Evolutionary conservation across 2,888 invertebrate species (phyloP).

Genomic region (Lottia gigantea): DNA sequence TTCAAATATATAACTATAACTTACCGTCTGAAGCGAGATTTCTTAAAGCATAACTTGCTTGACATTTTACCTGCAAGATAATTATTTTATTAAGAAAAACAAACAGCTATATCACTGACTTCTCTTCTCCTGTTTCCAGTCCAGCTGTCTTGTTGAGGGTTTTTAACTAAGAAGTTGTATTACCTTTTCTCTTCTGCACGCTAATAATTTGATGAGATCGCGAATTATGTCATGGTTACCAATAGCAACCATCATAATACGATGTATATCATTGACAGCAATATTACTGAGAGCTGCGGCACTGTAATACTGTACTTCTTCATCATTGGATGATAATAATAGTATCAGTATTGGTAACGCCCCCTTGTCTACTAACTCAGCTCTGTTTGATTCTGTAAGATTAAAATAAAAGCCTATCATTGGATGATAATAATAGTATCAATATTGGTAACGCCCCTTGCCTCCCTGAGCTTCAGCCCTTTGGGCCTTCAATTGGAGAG

Average conservation of each 20-base stretch:
- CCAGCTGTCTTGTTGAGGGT: too few relatives aligned
- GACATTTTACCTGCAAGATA: conserved; percentile 52
- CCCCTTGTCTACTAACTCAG: conserved; percentile 52
- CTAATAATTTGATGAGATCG: conserved; percentile 36
- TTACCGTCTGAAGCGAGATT: conserved; percentile 61
- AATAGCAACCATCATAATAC: conserved; percentile 59
- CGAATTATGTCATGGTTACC: conserved; percentile 54
- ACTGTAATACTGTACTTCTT: conserved; percentile 57
- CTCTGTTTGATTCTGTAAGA: conserved; percentile 48
- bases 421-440: conserved; percentile 45
- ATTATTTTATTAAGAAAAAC: too few relatives aligned
- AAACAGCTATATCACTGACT: too few relatives aligned
- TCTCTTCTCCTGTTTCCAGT: too few relatives aligned
- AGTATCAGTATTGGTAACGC: conserved; percentile 54
- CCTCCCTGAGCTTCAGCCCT: too few relatives aligned
- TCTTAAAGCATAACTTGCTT: conserved; percentile 55
- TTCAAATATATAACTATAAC: too few relatives aligned
- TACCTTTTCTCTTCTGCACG: conserved; percentile 22
- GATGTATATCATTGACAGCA: conserved; percentile 56
- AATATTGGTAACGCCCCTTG: conserved; percentile 58
- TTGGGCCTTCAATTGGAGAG: too few relatives aligned
- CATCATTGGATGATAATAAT: conserved; percentile 45
- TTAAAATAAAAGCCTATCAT: too few relatives aligned
- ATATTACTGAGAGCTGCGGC: conserved; percentile 60
- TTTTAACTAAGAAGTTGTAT: too few relatives aligned